Conservation (phyloP, 1,140 invertebrate species). For the Drosophila quadrilineata region DNA sequence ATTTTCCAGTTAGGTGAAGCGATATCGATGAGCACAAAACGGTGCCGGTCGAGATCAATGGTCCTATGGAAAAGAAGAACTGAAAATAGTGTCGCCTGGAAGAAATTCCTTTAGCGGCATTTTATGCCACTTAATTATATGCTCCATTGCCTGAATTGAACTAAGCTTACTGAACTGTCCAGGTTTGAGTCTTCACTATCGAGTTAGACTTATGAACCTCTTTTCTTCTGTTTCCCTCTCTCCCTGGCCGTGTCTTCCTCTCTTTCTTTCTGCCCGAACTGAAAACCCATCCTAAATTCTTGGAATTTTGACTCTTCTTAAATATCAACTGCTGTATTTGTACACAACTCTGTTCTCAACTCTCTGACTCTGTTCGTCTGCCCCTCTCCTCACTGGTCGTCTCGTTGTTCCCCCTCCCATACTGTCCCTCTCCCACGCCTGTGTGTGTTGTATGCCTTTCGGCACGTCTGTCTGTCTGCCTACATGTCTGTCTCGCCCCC, state of each 20-base stretch:
- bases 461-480: neutral
- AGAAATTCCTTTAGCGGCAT: slow-evolving; percentile 79
- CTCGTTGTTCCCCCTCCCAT: neutral
- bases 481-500: slow-evolving; percentile 10
- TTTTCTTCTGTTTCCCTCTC: neutral
- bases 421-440: slow-evolving; percentile 1
- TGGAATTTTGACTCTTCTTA: slow-evolving; percentile 71
- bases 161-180: slow-evolving; percentile 18
- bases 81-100: slow-evolving; percentile 78
- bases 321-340: slow-evolving; percentile 75
- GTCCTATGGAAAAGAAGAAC: too few relatives aligned
- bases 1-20: too few relatives aligned
- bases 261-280: neutral
- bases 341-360: slow-evolving; percentile 51
- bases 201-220: neutral
- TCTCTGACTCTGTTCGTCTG: slow-evolving; percentile 17
- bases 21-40: slow-evolving; percentile 27
- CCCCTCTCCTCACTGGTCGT: neutral
- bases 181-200: neutral
- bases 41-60: slow-evolving; percentile 8
- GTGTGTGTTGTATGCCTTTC: slow-evolving; percentile 1
- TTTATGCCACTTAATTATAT: slow-evolving; percentile 79
- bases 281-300: slow-evolving; percentile 70
- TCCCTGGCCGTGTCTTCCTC: neutral
- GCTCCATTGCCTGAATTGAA: slow-evolving; percentile 29